phyloP scores from a whole-genome alignment of 1,140 invertebrate genomes.

The Drosophila pruinosa region DNA sequence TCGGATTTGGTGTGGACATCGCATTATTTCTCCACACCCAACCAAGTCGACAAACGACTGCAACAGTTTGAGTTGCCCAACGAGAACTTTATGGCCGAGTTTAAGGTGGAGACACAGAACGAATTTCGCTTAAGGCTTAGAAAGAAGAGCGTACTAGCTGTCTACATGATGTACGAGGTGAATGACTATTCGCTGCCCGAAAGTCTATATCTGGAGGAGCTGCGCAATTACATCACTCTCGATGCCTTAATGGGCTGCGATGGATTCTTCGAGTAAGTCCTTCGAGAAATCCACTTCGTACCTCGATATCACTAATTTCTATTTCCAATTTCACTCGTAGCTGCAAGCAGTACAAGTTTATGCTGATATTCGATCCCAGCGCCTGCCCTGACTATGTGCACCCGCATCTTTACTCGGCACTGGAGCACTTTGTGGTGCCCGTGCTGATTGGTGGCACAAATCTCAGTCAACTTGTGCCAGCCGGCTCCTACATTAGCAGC shows the following conservation, averaged over 20 bases:
- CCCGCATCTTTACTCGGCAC: slow-evolving; percentile 38
- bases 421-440: slow-evolving; percentile 42
- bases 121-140: neutral
- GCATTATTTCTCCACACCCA: slow-evolving; percentile 23
- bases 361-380: slow-evolving; percentile 54
- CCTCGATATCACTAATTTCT: too few species aligned
- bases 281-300: neutral
- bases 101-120: neutral
- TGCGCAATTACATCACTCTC: slow-evolving; percentile 31
- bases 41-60: neutral
- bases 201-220: slow-evolving; percentile 39
- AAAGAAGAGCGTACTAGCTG: slow-evolving; percentile 2
- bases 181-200: slow-evolving; percentile 12
- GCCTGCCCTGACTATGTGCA: slow-evolving; percentile 52
- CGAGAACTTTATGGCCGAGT: neutral
- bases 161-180: slow-evolving; percentile 47
- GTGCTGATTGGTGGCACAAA: slow-evolving; percentile 50
- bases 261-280: slow-evolving; percentile 17
- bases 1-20: slow-evolving; percentile 52
- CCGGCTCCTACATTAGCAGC: slow-evolving; percentile 33
- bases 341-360: slow-evolving; percentile 49
- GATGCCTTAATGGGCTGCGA: slow-evolving; percentile 19
- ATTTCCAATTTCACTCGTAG: too few species aligned
- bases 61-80: neutral
- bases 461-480: slow-evolving; percentile 33